Evolutionary conservation across 2,797 vertebrate species (phyloP), one percentile per base, ranked within the genome.

Genomic region (Xenentodon cancila): DNA sequence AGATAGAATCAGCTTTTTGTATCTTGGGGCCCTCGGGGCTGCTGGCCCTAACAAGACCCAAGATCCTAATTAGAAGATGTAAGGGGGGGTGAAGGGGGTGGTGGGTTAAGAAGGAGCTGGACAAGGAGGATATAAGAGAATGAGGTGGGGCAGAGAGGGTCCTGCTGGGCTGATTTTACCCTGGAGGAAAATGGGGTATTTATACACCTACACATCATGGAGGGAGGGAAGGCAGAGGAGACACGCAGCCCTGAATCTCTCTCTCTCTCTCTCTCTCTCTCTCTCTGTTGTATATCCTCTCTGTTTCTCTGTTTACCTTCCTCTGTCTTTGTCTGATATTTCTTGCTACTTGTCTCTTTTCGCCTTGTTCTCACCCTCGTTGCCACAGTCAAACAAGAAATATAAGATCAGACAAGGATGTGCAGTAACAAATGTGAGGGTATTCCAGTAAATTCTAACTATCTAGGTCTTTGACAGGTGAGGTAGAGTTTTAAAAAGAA

Each of bases 1-100:
- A 86, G 89, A 91, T 91, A 72, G 87, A 93, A 94, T 94, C 93
- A 94, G 88, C 90, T 89, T 88, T 92, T 92, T 84, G 88, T 91
- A 77, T 88, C 87, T 78, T 75, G 4, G 20, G 81, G 82, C 82
- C 90, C 84, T 68, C 8, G 19, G 80, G 89, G 86, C 81, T 75
- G 81, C 80, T 8, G 81, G 89, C 79, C 89, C 80, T 93, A 92
- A 94, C 88, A 43, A 94, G 91, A 86, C 89, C 88, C 88, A 82
- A 89, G 88, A 93, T 81, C 90, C 85, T 94, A 94, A 94, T 94
- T 94, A 94, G 90, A 84, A 62, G 72, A 78, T 75, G 59, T 57
- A 66, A 73, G 58, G 76, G 73, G 79, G 74, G 76, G 69, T 69
- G 78, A 68, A 55, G 9, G 44, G 54, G 58, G 21, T 25, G 18